Conservation (phyloP, 2,888 invertebrate genomes). For the Lasioglossum calceatum region DNA sequence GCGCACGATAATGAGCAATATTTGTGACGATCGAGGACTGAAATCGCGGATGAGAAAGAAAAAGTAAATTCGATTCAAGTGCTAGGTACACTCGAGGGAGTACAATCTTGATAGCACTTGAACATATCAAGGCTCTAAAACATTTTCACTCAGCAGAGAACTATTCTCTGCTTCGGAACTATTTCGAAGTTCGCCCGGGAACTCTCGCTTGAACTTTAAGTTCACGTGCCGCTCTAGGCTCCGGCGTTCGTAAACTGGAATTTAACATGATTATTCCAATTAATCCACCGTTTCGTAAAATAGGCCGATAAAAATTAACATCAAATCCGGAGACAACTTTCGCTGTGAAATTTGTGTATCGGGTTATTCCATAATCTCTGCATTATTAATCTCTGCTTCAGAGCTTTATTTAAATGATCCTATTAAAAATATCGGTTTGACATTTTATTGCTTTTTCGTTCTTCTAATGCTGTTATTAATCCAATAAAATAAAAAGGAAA, state of each 20-base stretch:
- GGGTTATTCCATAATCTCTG: neutral
- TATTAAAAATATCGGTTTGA: neutral
- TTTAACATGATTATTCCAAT: neutral
- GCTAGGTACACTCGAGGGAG: neutral
- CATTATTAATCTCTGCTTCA: neutral
- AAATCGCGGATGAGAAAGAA: neutral
- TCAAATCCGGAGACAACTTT: neutral
- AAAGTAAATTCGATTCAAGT: conserved; percentile 10
- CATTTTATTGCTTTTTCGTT: neutral
- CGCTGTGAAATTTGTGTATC: too few relatives aligned
- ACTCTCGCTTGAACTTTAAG: conserved; percentile 21
- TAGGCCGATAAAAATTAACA: neutral
- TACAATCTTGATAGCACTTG: neutral
- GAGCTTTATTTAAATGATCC: neutral
- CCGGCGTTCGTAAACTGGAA: neutral
- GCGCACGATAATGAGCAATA: neutral
- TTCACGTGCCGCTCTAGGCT: neutral
- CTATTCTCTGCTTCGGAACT: neutral
- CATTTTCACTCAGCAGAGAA: conserved; percentile 15
- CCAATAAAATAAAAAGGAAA: too few relatives aligned
- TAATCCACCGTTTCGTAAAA: neutral
- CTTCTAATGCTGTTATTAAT: too few relatives aligned
- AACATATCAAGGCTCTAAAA: neutral
- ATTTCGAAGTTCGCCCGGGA: neutral
- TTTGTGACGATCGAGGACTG: neutral